Percentiles rank a stretch among this genome's conserved stretches.
These are phyloP conservation scores for Chrysomela aeneicollis DNA, from an alignment of 2,888 invertebrate species.

Conservation along the genomic window DNA sequence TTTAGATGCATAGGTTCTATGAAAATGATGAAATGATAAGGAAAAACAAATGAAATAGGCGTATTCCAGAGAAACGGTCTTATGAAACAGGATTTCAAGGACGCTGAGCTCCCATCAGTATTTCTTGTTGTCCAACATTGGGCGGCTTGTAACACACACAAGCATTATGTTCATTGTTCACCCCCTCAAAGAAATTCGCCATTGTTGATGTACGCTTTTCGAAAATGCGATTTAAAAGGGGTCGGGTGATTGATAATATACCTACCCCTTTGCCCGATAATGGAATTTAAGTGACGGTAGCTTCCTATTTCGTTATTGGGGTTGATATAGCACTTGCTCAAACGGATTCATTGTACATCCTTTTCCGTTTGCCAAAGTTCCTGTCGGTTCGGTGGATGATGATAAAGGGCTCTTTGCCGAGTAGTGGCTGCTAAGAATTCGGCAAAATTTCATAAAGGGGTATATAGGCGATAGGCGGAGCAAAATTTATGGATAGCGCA, in stretches of 20 bases:
- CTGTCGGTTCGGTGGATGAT: constrained; percentile 4
- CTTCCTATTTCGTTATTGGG: constrained; percentile 34
- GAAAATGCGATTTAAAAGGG: constrained; percentile 36
- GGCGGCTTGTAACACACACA: constrained; percentile 48
- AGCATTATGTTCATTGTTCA: constrained; percentile 39
- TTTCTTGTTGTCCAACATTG: constrained; percentile 46
- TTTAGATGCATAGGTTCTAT: too few relatives aligned
- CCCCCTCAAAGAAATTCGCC: constrained; percentile 40
- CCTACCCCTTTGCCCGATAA: constrained; percentile 37
- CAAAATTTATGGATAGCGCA: too few relatives aligned
- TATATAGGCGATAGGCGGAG: neutral
- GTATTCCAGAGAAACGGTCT: neutral
- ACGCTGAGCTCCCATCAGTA: neutral
- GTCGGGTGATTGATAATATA: constrained; percentile 39
- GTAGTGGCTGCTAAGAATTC: neutral
- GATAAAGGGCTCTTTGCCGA: neutral
- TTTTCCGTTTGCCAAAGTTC: constrained; percentile 36
- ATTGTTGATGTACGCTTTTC: constrained; percentile 34
- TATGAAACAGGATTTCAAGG: neutral
- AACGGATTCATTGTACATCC: constrained; percentile 39
- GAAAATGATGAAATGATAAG: neutral
- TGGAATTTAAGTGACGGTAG: constrained; percentile 36
- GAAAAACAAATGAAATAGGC: neutral
- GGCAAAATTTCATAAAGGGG: neutral
- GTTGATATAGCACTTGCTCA: constrained; percentile 43